Evolutionary conservation across 2,113 vertebrate species (phyloP).

Genomic region (Ammodytes dubius): DNA sequence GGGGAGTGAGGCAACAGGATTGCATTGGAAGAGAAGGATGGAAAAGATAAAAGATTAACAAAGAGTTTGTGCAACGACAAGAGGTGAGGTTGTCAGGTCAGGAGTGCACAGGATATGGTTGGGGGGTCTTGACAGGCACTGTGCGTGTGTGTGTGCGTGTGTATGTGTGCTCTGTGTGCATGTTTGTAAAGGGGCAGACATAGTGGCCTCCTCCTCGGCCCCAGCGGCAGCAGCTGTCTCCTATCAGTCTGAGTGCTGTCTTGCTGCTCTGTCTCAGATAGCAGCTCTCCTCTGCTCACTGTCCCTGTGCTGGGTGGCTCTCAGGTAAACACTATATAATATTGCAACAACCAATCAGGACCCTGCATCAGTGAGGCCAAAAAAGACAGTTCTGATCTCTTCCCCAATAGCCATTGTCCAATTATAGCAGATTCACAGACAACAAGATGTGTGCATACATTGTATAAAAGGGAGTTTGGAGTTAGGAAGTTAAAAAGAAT

Average conservation of each 20-base stretch:
- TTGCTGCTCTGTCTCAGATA: constrained; percentile 55
- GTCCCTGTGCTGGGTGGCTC: constrained; percentile 35
- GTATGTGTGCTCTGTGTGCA: constrained; percentile 4
- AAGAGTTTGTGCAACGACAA: constrained; percentile 46
- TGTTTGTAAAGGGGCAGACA: constrained; percentile 36
- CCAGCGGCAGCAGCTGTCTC: constrained; percentile 75
- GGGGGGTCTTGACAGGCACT: constrained; percentile 23
- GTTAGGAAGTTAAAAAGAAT: background rate
- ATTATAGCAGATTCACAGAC: background rate
- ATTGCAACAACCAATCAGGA: background rate
- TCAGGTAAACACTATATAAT: constrained; percentile 72
- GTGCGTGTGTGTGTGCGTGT: constrained; percentile 5
- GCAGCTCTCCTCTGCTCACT: constrained; percentile 43
- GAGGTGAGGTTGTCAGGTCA: constrained; percentile 51
- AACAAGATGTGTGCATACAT: too few species aligned
- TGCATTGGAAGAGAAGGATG: background rate
- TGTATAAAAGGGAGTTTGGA: too few species aligned
- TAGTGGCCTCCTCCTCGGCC: background rate
- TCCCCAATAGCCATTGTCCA: background rate
- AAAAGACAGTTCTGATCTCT: background rate
- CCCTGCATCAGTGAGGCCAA: background rate
- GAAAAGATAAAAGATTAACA: constrained; percentile 21
- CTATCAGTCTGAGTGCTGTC: constrained; percentile 67
- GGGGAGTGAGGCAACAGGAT: background rate
- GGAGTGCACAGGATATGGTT: constrained; percentile 52